These are phyloP conservation scores for Anolis apletophallus DNA, from an alignment of 2,797 vertebrate genomes.

Conservation along the genomic window DNA sequence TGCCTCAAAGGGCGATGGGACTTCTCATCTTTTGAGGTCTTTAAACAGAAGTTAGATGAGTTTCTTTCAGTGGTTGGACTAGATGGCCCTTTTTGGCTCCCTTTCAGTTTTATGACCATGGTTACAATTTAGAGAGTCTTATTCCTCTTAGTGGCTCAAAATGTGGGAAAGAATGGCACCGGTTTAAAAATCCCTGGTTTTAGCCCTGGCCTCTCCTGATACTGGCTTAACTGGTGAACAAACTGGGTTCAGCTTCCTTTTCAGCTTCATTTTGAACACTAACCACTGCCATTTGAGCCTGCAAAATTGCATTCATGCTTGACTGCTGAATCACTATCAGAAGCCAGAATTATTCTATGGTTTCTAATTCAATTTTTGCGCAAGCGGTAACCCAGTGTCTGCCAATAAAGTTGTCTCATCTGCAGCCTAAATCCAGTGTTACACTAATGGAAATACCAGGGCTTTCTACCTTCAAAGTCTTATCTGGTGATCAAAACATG, in stretches of 20 bases:
- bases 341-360: neutral
- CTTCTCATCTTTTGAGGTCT: too few species aligned
- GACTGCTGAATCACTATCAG: too few species aligned
- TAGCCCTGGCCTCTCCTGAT: neutral
- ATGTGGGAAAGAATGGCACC: neutral
- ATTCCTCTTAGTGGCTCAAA: neutral
- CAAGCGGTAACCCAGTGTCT: neutral
- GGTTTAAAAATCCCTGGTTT: neutral
- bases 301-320: neutral
- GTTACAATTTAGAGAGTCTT: neutral
- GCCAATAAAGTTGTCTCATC: neutral
- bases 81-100: too few species aligned
- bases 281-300: neutral
- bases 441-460: too few species aligned
- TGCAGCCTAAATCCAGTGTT: too few species aligned
- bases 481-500: too few species aligned
- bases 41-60: too few species aligned
- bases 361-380: neutral
- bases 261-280: neutral
- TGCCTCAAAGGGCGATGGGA: too few species aligned
- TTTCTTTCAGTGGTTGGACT: too few species aligned
- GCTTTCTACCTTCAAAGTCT: too few species aligned
- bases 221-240: neutral
- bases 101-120: too few species aligned
- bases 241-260: neutral